These are phyloP conservation scores for Cecidostiba fungosa DNA, from an alignment of 2,888 invertebrate species.

Conservation along the genomic window DNA sequence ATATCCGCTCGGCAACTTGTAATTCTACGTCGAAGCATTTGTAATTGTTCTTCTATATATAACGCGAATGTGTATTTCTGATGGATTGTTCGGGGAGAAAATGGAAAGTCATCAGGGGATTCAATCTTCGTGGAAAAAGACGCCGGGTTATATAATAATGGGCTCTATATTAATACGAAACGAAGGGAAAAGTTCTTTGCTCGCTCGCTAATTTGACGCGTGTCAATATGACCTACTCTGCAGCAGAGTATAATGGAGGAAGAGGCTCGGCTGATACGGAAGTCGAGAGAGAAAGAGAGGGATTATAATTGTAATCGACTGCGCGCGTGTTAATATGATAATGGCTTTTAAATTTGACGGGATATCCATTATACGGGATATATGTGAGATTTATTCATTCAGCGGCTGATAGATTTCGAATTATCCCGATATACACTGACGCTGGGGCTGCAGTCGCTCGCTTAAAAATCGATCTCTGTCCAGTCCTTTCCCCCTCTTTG, in stretches of 20 bases:
- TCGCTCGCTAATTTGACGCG: neutral
- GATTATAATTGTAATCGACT: neutral
- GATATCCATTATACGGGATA: neutral
- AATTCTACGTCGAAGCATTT: slow-evolving; percentile 66
- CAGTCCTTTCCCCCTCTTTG: neutral
- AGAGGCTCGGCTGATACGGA: neutral
- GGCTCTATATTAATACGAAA: neutral
- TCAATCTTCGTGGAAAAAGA: slow-evolving; percentile 18
- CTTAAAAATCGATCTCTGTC: neutral
- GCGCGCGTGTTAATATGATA: neutral
- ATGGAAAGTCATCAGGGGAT: slow-evolving; percentile 32
- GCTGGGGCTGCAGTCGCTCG: too few species aligned
- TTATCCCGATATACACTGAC: neutral
- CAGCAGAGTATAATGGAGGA: too few species aligned
- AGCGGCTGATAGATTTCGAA: neutral
- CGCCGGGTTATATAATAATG: neutral
- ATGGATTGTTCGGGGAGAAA: slow-evolving; percentile 25
- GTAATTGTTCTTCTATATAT: slow-evolving; percentile 42
- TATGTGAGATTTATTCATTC: too few species aligned
- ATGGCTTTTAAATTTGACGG: neutral
- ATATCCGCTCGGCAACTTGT: too few species aligned
- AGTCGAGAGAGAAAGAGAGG: too few species aligned
- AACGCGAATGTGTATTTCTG: neutral
- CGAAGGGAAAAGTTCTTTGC: neutral
- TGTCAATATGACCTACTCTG: neutral